phyloP scores from a whole-genome alignment of 1,140 invertebrate genomes.

The Drosophila arizonae region DNA sequence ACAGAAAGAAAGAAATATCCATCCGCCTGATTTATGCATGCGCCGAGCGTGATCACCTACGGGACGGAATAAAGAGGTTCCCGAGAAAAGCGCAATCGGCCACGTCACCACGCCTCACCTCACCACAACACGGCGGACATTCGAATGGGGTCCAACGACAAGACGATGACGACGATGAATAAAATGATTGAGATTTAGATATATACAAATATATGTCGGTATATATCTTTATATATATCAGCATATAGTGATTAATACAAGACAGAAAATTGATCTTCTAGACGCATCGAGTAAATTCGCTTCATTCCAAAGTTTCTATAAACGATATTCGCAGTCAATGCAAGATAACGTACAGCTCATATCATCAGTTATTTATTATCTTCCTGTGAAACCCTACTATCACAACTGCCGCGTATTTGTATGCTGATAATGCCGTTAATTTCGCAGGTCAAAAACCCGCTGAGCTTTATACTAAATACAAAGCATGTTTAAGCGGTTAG shows the following conservation, averaged over 20 bases:
- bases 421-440: neutral
- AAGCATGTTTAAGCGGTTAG: neutral
- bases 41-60: slow-evolving; percentile 7
- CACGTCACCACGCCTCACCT: neutral
- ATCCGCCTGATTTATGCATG: slow-evolving; percentile 24
- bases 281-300: too few relatives aligned
- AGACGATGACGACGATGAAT: slow-evolving; percentile 17
- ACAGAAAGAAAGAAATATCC: slow-evolving; percentile 22
- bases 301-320: too few relatives aligned
- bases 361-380: too few relatives aligned
- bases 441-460: slow-evolving; percentile 5
- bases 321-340: too few relatives aligned
- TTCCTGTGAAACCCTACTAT: neutral
- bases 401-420: neutral
- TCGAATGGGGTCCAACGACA: neutral
- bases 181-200: neutral
- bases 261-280: too few relatives aligned
- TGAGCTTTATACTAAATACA: neutral
- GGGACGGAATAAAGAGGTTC: slow-evolving; percentile 34
- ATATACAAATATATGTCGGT: too few relatives aligned
- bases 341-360: too few relatives aligned
- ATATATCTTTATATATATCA: too few relatives aligned
- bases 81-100: slow-evolving; percentile 26
- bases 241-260: too few relatives aligned
- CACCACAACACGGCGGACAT: neutral